Conservation (phyloP, 30 jellyfish, hydroid and myxozoan genomes). For the Cassiopea xamachana region DNA sequence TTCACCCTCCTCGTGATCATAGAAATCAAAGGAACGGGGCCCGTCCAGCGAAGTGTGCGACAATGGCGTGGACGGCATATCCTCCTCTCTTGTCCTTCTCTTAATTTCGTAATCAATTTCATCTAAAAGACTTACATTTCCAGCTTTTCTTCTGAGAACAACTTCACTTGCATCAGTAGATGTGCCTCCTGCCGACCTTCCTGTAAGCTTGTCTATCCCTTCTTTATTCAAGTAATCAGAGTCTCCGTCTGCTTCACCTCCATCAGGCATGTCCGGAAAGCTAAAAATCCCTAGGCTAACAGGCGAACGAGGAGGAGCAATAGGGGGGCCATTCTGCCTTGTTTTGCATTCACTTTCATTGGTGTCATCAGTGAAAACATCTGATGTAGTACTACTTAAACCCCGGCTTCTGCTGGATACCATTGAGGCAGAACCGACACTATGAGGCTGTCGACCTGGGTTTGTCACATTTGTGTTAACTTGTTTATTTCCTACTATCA, state of each 20-base stretch:
- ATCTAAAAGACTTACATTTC: slow-evolving; percentile 52
- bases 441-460: slow-evolving; percentile 21
- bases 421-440: slow-evolving; percentile 45
- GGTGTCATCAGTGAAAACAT: slow-evolving; percentile 48
- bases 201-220: slow-evolving; percentile 37
- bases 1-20: slow-evolving; percentile 56
- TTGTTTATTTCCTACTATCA: slow-evolving; percentile 17
- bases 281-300: slow-evolving; percentile 81
- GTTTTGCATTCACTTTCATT: not conserved
- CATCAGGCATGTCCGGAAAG: slow-evolving; percentile 62
- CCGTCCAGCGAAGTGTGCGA: slow-evolving; percentile 31
- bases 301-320: slow-evolving; percentile 93
- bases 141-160: slow-evolving; percentile 19
- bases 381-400: slow-evolving; percentile 54
- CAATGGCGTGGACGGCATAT: slow-evolving; percentile 35
- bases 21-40: slow-evolving; percentile 20
- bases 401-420: slow-evolving; percentile 58
- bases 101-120: slow-evolving; percentile 69
- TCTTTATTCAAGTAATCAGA: slow-evolving; percentile 45
- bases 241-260: slow-evolving; percentile 5
- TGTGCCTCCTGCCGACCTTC: slow-evolving; percentile 14
- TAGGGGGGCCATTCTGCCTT: slow-evolving; percentile 39
- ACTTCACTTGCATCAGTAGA: slow-evolving; percentile 13
- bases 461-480: not conserved
- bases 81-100: slow-evolving; percentile 56